phyloP scores from a whole-genome alignment of 2,888 invertebrate genomes.

The Melanostoma scalare region DNA sequence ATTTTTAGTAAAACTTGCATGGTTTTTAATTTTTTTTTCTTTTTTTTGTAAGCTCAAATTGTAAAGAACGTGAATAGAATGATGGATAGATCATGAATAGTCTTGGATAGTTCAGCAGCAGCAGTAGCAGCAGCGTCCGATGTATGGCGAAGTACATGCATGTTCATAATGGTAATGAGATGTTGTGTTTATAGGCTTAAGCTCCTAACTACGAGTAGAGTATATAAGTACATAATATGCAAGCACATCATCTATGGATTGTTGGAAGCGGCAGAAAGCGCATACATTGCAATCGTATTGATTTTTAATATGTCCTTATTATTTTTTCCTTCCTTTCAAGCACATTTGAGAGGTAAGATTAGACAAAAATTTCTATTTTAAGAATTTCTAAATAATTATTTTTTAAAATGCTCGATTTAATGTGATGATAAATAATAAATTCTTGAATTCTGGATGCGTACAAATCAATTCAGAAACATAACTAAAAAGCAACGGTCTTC shows the following conservation, averaged over 20 bases:
- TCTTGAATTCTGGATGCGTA: too few species aligned
- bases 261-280: conserved; percentile 31
- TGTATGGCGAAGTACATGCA: conserved; percentile 38
- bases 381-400: too few species aligned
- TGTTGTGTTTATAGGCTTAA: conserved; percentile 59
- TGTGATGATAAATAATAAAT: too few species aligned
- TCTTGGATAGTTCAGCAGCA: conserved; percentile 27
- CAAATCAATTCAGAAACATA: too few species aligned
- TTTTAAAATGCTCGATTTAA: too few species aligned
- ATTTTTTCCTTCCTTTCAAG: conserved; percentile 7
- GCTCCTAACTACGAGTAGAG: conserved; percentile 24
- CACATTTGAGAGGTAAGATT: too few species aligned
- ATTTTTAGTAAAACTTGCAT: conserved; percentile 33
- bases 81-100: conserved; percentile 65
- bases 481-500: too few species aligned
- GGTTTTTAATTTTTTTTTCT: conserved; percentile 23
- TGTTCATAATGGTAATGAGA: conserved; percentile 70
- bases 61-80: conserved; percentile 60
- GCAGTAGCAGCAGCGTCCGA: neutral
- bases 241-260: conserved; percentile 26
- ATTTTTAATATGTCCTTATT: conserved; percentile 13
- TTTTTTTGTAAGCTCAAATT: conserved; percentile 25
- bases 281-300: conserved; percentile 44
- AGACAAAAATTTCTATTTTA: too few species aligned
- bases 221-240: conserved; percentile 15